Percentiles rank a stretch among this genome's conserved stretches.
Conservation (phyloP, 1,140 invertebrate genomes). For the Drosophila elegans region DNA sequence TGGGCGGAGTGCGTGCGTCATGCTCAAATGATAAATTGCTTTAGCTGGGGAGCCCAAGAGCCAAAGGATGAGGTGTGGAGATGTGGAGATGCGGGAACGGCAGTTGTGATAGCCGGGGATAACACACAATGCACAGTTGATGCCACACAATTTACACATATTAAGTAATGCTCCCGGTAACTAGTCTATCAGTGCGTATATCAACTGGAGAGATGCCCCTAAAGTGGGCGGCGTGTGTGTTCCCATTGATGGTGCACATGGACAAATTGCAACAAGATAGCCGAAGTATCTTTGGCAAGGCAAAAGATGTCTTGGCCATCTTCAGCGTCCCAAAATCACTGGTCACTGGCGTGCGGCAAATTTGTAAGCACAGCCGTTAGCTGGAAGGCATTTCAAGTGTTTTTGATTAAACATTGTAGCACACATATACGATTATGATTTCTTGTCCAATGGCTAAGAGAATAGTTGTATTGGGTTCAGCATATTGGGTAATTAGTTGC, state of each 20-base stretch:
- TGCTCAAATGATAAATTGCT: conserved; percentile 81
- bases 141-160: conserved; percentile 82
- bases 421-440: conserved; percentile 1
- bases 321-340: conserved; percentile 1
- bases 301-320: conserved; percentile 39
- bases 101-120: conserved; percentile 66
- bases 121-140: conserved; percentile 80
- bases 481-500: neutral
- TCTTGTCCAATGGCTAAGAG: neutral
- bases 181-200: conserved; percentile 58
- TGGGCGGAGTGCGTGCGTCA: conserved; percentile 74
- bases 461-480: neutral
- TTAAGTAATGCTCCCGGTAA: conserved; percentile 79
- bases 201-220: conserved; percentile 35
- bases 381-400: conserved; percentile 2
- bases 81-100: conserved; percentile 20
- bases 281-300: conserved; percentile 52
- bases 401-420: conserved; percentile 29
- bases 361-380: conserved; percentile 2
- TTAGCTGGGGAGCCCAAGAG: conserved; percentile 16
- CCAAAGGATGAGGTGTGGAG: neutral
- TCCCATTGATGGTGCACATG: conserved; percentile 18
- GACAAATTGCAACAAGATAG: conserved; percentile 72
- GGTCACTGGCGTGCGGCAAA: neutral
- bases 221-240: conserved; percentile 5